These are phyloP conservation scores for Eristalis arbustorum DNA, from an alignment of 2,888 invertebrate species.

Conservation along the genomic window DNA sequence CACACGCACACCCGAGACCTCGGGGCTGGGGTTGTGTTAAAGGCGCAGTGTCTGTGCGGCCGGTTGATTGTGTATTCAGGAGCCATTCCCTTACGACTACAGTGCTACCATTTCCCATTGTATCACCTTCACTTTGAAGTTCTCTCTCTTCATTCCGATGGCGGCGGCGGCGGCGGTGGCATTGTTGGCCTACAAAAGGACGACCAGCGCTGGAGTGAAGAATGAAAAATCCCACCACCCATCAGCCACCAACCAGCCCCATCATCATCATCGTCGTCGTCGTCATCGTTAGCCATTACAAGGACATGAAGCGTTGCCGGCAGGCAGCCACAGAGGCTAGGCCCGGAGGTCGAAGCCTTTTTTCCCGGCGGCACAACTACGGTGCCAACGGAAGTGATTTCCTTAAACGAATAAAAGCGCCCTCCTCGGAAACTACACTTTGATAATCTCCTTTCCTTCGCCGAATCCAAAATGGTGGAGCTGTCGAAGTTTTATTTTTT, in stretches of 20 bases:
- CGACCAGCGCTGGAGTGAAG: conserved; percentile 1
- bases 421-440: conserved; percentile 1
- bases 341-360: background rate
- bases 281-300: conserved; percentile 21
- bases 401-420: conserved; percentile 19
- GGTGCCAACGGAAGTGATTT: conserved; percentile 36
- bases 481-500: background rate
- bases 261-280: conserved; percentile 28
- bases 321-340: too few relatives aligned
- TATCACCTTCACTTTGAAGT: conserved; percentile 37
- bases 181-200: background rate
- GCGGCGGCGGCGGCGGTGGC: background rate
- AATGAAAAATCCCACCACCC: conserved; percentile 14
- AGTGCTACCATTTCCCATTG: conserved; percentile 9
- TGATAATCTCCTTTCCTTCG: conserved; percentile 12
- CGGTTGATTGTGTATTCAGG: background rate
- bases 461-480: conserved; percentile 20
- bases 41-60: background rate
- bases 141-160: conserved; percentile 2
- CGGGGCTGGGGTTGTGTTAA: background rate
- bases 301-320: conserved; percentile 12
- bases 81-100: conserved; percentile 10
- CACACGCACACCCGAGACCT: background rate
- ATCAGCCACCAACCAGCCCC: conserved; percentile 3
- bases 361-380: conserved; percentile 1